Base-by-base conservation (phyloP, 2,888 invertebrate genomes). In the Calameuta pallipes region DNA sequence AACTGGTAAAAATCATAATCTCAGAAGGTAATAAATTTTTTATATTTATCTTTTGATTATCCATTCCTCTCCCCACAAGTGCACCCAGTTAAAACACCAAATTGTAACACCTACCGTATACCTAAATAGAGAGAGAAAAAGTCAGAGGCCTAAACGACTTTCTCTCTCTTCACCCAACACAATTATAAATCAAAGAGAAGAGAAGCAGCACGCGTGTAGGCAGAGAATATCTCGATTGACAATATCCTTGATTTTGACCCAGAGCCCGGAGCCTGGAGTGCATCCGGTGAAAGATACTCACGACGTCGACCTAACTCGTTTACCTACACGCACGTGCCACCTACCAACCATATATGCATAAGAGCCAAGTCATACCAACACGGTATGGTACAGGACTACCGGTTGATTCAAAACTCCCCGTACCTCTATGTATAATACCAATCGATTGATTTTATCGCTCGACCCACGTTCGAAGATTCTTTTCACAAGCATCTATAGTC, bases 201-300 rank as follows among this genome's bases (percentile, higher is more conserved):
- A 74, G 76, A 70, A 76, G 68, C 73, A 78, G 76, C 75, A 80
- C 35, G 36, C 76, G 68, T 79, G 75, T 82, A 71, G 31, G 31
- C 33, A 31, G 31, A 31, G 71, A 71, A 31, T 56, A 56, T 15
- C 71, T 15, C 71, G 71, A 77, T 78, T 76, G 78, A 74, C 80
- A 76, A 80, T 82, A 82, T 82, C 80, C 82, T 80, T 82, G 82
- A 82, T 80, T 82, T 82, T 82, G 82, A 82, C 82, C 82, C 80
- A 82, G 82, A 82, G 80, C 82, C 82, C 73, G 79, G 76, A 82
- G 82, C 79, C 80, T 77, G 77, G 23, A 75, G 80, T 76, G 80
- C 82, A 82, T 80, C 80, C 82, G 82, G 82, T 80, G 81, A 82
- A 82, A 82, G 81, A 82, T 76, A 76, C 76, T 76, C 81, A 82